A percentile compares a stretch with the other conserved stretches of the same genome.
These are phyloP conservation scores for Psylliodes chrysocephalus DNA, from an alignment of 2,888 invertebrate species.

Conservation along the genomic window DNA sequence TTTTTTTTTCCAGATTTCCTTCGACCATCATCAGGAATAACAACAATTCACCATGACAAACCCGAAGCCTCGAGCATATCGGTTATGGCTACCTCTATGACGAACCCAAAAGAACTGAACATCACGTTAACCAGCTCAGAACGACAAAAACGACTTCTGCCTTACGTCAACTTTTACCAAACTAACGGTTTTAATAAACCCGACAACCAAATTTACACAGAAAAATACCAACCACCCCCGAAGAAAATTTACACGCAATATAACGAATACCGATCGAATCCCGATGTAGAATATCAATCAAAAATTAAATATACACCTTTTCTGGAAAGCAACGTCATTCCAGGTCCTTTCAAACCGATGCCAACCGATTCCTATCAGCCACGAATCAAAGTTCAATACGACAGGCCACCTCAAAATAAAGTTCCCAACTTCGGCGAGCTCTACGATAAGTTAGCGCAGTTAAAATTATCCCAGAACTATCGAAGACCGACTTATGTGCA, in stretches of 20 bases:
- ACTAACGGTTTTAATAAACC: slow-evolving; percentile 65
- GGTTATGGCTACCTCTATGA: slow-evolving; percentile 50
- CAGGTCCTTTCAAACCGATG: slow-evolving; percentile 68
- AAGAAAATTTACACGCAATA: slow-evolving; percentile 52
- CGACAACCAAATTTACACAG: slow-evolving; percentile 39
- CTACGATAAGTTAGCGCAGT: slow-evolving; percentile 61
- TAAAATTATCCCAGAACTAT: slow-evolving; percentile 57
- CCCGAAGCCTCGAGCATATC: slow-evolving; percentile 50
- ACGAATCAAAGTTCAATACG: slow-evolving; percentile 42
- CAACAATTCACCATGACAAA: slow-evolving; percentile 60
- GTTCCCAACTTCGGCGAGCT: slow-evolving; percentile 58
- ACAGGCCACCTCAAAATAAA: slow-evolving; percentile 38
- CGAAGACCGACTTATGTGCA: slow-evolving; percentile 35
- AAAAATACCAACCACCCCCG: slow-evolving; percentile 54
- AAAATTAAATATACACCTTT: slow-evolving; percentile 65
- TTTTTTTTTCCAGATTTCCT: slow-evolving; percentile 27
- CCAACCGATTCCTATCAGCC: slow-evolving; percentile 31
- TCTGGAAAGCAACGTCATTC: slow-evolving; percentile 67
- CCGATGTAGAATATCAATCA: slow-evolving; percentile 39
- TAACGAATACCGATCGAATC: slow-evolving; percentile 16
- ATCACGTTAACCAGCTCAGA: slow-evolving; percentile 64
- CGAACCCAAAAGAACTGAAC: slow-evolving; percentile 36
- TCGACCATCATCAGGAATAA: slow-evolving; percentile 50
- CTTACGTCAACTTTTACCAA: slow-evolving; percentile 84
- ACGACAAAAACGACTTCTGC: slow-evolving; percentile 80